Base-by-base conservation (phyloP, 2,113 vertebrate genomes). In the Chionis minor region DNA sequence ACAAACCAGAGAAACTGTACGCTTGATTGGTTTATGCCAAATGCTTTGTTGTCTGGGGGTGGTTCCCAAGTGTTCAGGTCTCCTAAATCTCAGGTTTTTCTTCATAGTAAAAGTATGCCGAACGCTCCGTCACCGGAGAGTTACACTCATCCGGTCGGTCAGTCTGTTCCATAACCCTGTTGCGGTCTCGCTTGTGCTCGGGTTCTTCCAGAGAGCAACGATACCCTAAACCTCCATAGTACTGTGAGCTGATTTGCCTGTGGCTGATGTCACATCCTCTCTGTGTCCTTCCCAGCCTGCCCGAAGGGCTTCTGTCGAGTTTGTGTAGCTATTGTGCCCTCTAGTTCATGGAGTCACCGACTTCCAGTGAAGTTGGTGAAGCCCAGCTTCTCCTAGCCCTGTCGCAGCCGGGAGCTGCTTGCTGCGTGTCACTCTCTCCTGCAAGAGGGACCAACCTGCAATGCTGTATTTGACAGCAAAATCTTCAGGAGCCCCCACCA, bases 61-160 rank as follows among this genome's bases (percentile, higher is more conserved):
- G 2, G n/a, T 61, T 72, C 35, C 4, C 33, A 9, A 45, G 58
- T 35, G 45, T 61, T 71, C 70, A 30, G 83, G 51, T 82, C 55
- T 75, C 55, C 56, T 32, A 28, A 75, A 72, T 90, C 96, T 96
- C 96, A 97, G 96, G 95, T 59, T 23, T 61, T 17, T 16, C 42
- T 62, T 24, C 24, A 2, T 12, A 33, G 55, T 79, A 42, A 9
- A 45, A 49, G n/a, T 23, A 7, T 17, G 40, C 72, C 14, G 71
- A 66, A 17, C 0, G 0, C 58, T 8, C 18, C n/a, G 63, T 22
- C 6, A 1, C 42, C 3, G 58, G 14, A 10, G 23, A 28, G 52
- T 13, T 17, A 0, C 5, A 35, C 51, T 35, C 28, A 0, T 7
- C 30, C 30, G 0, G 24, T 17, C 11, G 49, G 10, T 81, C 3